A percentile compares a stretch with the other conserved stretches of the same genome.
Conservation (phyloP, 2,888 invertebrate genomes). For the Meloe dianella region DNA sequence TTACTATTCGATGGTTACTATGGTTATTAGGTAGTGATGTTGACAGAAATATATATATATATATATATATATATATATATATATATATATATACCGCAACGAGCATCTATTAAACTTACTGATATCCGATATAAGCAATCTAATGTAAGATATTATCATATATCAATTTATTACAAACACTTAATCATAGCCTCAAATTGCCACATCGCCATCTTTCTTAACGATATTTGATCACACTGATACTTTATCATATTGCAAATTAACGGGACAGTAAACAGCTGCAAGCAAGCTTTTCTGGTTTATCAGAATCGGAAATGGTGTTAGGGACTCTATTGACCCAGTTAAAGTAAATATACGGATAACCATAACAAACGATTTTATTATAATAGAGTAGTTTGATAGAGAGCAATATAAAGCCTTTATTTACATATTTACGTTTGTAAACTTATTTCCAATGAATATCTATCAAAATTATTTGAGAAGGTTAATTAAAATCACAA, state of each 20-base stretch:
- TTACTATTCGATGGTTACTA: no score
- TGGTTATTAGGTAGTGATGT: no score
- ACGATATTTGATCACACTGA: not conserved
- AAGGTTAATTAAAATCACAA: not conserved
- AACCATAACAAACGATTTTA: not conserved
- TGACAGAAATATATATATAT: not conserved
- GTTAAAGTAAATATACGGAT: not conserved
- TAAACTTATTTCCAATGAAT: not conserved
- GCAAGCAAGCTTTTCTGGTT: not conserved
- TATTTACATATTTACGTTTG: not conserved
- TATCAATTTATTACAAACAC: not conserved
- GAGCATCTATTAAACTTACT: not conserved
- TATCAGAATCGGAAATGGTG: not conserved
- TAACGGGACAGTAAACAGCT: constrained; percentile 2
- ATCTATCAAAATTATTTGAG: not conserved
- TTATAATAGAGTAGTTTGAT: not conserved
- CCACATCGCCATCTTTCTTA: not conserved
- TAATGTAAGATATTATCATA: not conserved
- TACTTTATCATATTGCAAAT: not conserved
- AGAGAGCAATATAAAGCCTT: not conserved
- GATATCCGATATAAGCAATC: not conserved
- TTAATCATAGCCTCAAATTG: not conserved
- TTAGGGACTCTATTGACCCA: not conserved
- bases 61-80: no score
- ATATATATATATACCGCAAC: no score